Evolutionary conservation across 2,888 invertebrate species (phyloP).

Genomic region (Dromius quadrimaculatus): DNA sequence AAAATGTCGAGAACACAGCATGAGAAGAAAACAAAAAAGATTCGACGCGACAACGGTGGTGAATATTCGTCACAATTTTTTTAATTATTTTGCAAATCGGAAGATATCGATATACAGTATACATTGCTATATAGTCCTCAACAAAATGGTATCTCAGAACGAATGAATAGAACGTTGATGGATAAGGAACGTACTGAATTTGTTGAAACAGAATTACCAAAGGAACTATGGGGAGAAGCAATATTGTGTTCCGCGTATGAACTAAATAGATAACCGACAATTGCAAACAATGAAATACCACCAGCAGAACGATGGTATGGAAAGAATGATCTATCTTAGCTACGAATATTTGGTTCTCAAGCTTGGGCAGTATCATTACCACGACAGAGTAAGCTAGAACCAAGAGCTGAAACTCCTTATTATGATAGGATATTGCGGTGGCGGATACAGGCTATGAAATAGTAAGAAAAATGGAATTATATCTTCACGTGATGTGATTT

Average conservation of each 20-base stretch:
- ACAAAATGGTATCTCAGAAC: conserved; percentile 46
- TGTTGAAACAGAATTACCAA: conserved; percentile 22
- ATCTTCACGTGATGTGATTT: conserved; percentile 1
- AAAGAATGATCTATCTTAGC: conserved; percentile 32
- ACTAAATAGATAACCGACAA: conserved; percentile 44
- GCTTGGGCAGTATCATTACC: conserved; percentile 31
- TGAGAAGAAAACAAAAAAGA: neutral
- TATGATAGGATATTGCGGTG: conserved; percentile 19
- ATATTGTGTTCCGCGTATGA: conserved; percentile 41
- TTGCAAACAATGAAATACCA: conserved; percentile 11
- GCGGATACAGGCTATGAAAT: neutral
- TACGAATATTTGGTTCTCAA: conserved; percentile 45
- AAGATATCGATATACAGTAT: conserved; percentile 40
- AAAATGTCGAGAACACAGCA: neutral
- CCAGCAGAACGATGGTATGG: conserved; percentile 42
- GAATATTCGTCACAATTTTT: conserved; percentile 27
- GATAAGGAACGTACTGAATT: conserved; percentile 36
- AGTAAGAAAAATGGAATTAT: neutral
- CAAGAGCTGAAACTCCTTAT: conserved; percentile 14
- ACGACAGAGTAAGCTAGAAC: conserved; percentile 7
- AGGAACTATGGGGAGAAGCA: conserved; percentile 42
- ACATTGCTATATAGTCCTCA: conserved; percentile 37
- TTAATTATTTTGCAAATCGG: conserved; percentile 22
- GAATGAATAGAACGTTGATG: conserved; percentile 34
- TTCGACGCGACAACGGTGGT: conserved; percentile 9